These are phyloP conservation scores for Cyprinodon brontotheroides DNA, from an alignment of 2,113 vertebrate genomes.

Conservation along the genomic window DNA sequence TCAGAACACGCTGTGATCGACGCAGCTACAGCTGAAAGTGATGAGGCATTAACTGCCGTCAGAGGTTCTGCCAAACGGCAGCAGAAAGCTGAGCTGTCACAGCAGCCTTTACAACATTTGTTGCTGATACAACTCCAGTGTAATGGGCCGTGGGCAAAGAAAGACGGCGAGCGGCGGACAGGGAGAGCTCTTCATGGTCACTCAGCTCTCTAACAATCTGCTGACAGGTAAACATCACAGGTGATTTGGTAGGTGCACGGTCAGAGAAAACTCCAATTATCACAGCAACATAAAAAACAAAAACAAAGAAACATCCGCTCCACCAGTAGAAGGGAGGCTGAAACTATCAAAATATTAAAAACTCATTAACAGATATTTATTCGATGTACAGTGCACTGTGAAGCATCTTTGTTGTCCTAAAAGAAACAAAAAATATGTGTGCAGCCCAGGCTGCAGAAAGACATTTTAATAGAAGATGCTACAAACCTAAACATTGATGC, in stretches of 20 bases:
- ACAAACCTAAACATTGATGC: neutral
- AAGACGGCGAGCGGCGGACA: constrained; percentile 63
- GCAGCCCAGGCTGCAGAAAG: too few relatives aligned
- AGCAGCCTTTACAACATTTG: constrained; percentile 13
- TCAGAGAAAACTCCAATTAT: constrained; percentile 49
- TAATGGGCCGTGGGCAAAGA: constrained; percentile 60
- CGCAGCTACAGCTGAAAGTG: constrained; percentile 25
- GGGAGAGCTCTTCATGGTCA: constrained; percentile 4
- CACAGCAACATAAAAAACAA: neutral
- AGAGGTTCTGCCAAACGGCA: constrained; percentile 40
- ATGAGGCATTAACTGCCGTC: constrained; percentile 49
- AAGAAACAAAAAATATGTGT: too few relatives aligned
- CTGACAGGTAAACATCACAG: constrained; percentile 45
- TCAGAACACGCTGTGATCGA: constrained; percentile 5
- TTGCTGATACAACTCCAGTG: constrained; percentile 41
- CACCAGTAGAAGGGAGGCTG: neutral
- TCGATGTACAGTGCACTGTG: too few relatives aligned
- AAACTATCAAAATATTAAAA: neutral
- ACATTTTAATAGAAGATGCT: too few relatives aligned
- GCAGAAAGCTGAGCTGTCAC: constrained; percentile 57
- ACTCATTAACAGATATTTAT: too few relatives aligned
- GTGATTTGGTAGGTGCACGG: constrained; percentile 28
- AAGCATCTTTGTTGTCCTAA: too few relatives aligned
- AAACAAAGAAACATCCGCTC: constrained; percentile 6
- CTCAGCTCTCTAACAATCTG: neutral